Base-by-base conservation (phyloP, 2,113 vertebrate genomes). In the Bos indicus region DNA sequence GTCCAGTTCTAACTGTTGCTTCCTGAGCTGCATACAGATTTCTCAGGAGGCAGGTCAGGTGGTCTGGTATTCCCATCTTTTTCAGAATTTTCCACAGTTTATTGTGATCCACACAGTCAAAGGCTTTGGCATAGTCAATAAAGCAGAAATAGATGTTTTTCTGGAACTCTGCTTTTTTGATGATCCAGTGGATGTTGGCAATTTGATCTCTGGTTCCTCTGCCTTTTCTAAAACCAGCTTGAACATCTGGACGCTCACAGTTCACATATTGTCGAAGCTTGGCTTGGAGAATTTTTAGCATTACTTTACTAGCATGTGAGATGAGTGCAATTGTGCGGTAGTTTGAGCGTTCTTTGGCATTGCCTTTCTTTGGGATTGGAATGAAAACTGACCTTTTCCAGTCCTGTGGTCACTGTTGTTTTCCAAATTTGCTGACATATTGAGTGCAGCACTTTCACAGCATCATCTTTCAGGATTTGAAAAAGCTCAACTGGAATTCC, bases 271-370 rank as follows among this genome's bases (percentile, higher is more conserved):
- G 9, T 19, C 23, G n/a, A 71, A 71, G 67, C n/a, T 2, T 71
- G n/a, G 67, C 67, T 71, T 40, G 67, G 67, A 71, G 11, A 71
- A 71, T 12, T 40, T 40, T 71, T 5, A 71, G 10, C 5, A 23
- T 71, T 71, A 71, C 19, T 40, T 40, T 12, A 71, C 19, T 12
- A 40, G 19, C 0, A 0, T 71, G 67, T 71, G 67, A 71, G 67
- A 40, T 23, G n/a, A 23, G 19, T 23, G 67, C 5, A 40, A 71
- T 1, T 40, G n/a, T 40, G n/a, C 0, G 0, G 5, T 23, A 71
- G 67, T 71, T 23, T 23, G 67, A 71, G 10, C 67, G 6, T 40
- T 71, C 67, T 36, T 23, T 71, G n/a, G 64, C n/a, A 71, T 36
- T 64, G 7, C 15, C 62, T 64, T 64, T 64, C 62, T n/a, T 19